Evolutionary conservation across 2,797 vertebrate species (phyloP).

Genomic region (Mus minutoides): DNA sequence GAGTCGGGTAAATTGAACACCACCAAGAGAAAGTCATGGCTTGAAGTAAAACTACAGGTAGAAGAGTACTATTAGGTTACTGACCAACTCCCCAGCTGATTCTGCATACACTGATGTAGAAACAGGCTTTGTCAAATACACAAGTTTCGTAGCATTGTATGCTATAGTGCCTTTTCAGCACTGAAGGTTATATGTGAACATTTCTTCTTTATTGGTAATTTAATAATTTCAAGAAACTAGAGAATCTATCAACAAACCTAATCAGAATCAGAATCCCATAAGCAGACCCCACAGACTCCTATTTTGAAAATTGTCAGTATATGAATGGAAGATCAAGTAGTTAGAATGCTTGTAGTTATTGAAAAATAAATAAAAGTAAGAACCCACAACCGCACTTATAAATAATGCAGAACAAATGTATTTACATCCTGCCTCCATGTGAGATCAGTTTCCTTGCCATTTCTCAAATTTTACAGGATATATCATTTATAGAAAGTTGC

Average conservation of each 20-base stretch:
- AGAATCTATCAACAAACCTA: slow-evolving; percentile 18
- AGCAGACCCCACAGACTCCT: not conserved
- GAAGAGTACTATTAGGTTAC: slow-evolving; percentile 79
- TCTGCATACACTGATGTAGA: slow-evolving; percentile 62
- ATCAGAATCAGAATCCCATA: slow-evolving; percentile 38
- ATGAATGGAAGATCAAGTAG: not conserved
- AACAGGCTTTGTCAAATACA: slow-evolving; percentile 63
- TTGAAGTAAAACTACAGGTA: slow-evolving; percentile 77
- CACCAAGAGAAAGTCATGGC: slow-evolving; percentile 77
- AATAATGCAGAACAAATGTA: not conserved
- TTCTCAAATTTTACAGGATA: not conserved
- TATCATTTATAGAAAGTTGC: not conserved
- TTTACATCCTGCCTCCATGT: not conserved
- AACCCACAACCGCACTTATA: not conserved
- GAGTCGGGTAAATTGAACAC: slow-evolving; percentile 80
- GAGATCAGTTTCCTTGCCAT: not conserved
- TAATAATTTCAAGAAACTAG: slow-evolving; percentile 37
- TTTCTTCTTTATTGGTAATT: slow-evolving; percentile 27
- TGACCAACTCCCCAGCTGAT: slow-evolving; percentile 75
- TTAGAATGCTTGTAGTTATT: not conserved
- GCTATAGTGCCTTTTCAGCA: not conserved
- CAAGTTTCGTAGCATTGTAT: not conserved
- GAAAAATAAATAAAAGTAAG: not conserved
- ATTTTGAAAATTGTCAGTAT: not conserved
- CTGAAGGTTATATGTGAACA: not conserved